A percentile compares a stretch with the other conserved stretches of the same genome.
Conservation (phyloP, 2,888 invertebrate genomes). For the Athalia rosae region DNA sequence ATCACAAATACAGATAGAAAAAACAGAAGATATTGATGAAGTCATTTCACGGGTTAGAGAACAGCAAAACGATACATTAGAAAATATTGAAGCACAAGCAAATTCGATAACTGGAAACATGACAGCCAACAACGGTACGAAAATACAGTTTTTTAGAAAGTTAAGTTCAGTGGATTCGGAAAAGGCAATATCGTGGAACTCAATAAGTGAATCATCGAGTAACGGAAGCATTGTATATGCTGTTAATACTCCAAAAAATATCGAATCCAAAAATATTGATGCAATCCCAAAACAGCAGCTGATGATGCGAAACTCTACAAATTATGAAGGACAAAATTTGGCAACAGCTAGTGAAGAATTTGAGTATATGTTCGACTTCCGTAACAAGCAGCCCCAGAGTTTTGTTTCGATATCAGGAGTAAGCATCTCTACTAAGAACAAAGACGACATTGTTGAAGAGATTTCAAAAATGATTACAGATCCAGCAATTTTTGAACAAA, state of each 20-base stretch:
- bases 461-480: conserved; percentile 1
- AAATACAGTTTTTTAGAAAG: conserved; percentile 8
- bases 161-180: conserved; percentile 20
- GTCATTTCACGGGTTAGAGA: not conserved
- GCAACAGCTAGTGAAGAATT: conserved; percentile 12
- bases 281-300: conserved; percentile 6
- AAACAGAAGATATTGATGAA: not conserved
- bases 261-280: conserved; percentile 26
- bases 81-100: not conserved
- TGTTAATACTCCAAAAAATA: conserved; percentile 39
- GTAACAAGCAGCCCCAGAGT: not conserved
- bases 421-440: not conserved
- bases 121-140: not conserved
- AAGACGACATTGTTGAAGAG: not conserved
- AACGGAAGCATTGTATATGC: conserved; percentile 52
- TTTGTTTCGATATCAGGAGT: not conserved
- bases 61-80: not conserved
- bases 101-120: not conserved
- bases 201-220: conserved; percentile 49
- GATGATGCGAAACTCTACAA: not conserved
- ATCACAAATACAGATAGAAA: not conserved
- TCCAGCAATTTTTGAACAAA: not conserved
- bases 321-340: conserved; percentile 8
- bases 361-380: not conserved
- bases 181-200: conserved; percentile 7